These are phyloP conservation scores for Callocephalon fimbriatum DNA, from an alignment of 2,113 vertebrate genomes.

Conservation along the genomic window DNA sequence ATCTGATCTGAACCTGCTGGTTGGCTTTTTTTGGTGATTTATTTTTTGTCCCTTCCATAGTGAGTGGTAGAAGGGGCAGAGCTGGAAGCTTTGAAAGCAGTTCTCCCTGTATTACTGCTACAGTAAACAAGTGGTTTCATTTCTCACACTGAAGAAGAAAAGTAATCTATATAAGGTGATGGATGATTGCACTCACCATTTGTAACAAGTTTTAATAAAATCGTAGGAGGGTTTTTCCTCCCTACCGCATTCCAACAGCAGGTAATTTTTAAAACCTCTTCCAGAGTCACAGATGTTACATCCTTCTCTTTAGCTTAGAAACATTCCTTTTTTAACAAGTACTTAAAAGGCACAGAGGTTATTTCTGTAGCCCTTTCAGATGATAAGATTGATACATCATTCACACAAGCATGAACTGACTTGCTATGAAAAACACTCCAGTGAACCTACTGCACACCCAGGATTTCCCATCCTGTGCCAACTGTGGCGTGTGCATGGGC, in stretches of 20 bases:
- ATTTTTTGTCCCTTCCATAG: background rate
- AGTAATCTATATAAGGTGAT: background rate
- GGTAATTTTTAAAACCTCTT: background rate
- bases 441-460: rapidly evolving
- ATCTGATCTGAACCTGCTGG: background rate
- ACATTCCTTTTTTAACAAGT: background rate
- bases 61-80: background rate
- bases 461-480: rapidly evolving
- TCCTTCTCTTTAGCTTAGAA: background rate
- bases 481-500: background rate
- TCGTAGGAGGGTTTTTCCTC: background rate
- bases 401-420: background rate
- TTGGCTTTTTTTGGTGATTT: background rate
- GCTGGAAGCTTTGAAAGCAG: background rate
- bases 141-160: background rate
- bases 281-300: background rate
- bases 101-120: background rate
- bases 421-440: background rate
- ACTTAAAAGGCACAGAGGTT: background rate
- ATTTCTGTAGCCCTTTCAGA: background rate
- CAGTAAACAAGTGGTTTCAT: conserved; percentile 14
- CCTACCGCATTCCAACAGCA: background rate
- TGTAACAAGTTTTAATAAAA: conserved; percentile 23
- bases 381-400: rapidly evolving
- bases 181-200: conserved; percentile 1